phyloP scores from a whole-genome alignment of 2,797 vertebrate genomes.

The Staurois parvus region DNA sequence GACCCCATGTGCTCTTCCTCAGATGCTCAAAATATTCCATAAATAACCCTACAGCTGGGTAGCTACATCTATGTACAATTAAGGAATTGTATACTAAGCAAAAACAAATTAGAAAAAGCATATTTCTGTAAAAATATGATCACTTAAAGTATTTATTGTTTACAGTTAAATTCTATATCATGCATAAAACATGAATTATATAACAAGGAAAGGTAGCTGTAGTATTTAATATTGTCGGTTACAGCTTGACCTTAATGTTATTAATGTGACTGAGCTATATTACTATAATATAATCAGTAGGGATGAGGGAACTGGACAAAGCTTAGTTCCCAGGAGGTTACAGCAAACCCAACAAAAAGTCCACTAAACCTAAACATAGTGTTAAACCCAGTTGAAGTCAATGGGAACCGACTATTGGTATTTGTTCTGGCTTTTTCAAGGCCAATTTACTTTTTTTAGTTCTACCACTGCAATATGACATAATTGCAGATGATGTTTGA shows the following conservation, averaged over 20 bases:
- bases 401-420: no score
- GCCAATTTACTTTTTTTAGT: no score
- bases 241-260: neutral
- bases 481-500: no score
- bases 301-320: no score
- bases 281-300: neutral
- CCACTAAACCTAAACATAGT: no score
- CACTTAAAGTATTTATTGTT: conserved; percentile 38
- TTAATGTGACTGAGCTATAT: conserved; percentile 10
- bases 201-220: neutral
- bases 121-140: conserved; percentile 65
- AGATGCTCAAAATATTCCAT: conserved; percentile 48
- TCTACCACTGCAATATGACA: no score
- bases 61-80: conserved; percentile 60
- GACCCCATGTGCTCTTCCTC: conserved; percentile 51
- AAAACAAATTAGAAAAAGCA: conserved; percentile 62
- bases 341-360: no score
- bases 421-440: no score
- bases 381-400: no score
- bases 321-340: no score
- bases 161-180: neutral
- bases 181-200: conserved; percentile 14
- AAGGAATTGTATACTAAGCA: conserved; percentile 63
- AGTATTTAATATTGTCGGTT: neutral
- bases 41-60: conserved; percentile 56